Evolutionary conservation across 2,797 vertebrate genomes (phyloP).

Genomic region (Halcyon chelicuti): DNA sequence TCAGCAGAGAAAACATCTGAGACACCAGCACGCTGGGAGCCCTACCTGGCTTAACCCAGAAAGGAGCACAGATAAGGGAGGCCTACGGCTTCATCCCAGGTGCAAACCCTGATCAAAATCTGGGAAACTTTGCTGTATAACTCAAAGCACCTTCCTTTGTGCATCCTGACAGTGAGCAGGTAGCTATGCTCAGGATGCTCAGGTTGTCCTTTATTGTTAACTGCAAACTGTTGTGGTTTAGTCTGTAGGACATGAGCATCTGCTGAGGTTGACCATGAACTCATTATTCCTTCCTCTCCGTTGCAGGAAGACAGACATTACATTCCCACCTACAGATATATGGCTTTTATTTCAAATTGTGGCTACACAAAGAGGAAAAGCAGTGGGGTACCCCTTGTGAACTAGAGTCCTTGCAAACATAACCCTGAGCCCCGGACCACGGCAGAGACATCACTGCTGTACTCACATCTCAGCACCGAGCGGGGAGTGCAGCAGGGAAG

Average conservation of each 20-base stretch:
- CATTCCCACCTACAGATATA: neutral
- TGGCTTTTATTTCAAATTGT: neutral
- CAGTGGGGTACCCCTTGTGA: neutral
- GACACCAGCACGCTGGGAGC: fast-evolving
- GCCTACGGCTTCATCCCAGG: neutral
- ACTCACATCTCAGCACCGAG: neutral
- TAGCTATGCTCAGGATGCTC: neutral
- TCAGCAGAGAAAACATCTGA: neutral
- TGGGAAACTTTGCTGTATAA: neutral
- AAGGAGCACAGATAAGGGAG: fast-evolving
- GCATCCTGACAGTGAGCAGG: fast-evolving
- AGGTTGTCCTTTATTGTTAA: neutral
- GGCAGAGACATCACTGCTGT: neutral
- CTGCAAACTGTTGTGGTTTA: neutral
- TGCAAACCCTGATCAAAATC: neutral
- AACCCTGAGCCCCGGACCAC: neutral
- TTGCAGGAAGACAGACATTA: neutral
- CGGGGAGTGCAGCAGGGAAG: neutral
- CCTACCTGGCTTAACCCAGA: neutral
- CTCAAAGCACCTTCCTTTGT: neutral
- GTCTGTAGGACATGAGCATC: neutral
- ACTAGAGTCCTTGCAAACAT: neutral
- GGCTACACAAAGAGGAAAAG: neutral
- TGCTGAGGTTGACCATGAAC: neutral
- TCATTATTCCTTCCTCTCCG: neutral